Evolutionary conservation across 2,797 vertebrate species (phyloP), one percentile per base, ranked within the genome.

Genomic region (Manis javanica): DNA sequence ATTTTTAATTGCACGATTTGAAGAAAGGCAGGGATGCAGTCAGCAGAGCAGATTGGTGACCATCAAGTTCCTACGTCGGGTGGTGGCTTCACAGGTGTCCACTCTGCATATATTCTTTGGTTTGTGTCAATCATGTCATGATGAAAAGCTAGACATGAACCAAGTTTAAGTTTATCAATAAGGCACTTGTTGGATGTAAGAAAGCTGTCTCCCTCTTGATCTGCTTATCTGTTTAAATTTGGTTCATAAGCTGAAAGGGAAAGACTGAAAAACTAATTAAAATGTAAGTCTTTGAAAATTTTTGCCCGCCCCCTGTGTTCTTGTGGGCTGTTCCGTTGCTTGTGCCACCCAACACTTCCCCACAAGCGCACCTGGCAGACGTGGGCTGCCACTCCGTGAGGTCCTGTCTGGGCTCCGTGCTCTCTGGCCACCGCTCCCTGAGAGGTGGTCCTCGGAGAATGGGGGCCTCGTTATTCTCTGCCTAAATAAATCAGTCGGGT

Each of bases 251-350:
- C 3, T 94, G 51, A 31, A 77, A 96, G 90, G 6, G 64, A 57
- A 19, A 93, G 39, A 72, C 57, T 96, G 49, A 68, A 94, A 82
- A 83, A 39, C n/a, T 72, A 90, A 87, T 87, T 77, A 39, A 93
- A 75, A 53, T 11, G 71, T 68, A 39, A 15, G 31, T 57, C 42
- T 83, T 81, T 64, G 49, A 77, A 87, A 42, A 85, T 39, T 31
- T 91, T 88, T 86, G 26, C 51, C 14, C 15, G 29, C 63, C 42
- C 21, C 59, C 46, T 94, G 24, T 69, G 91, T 97, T 96, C 88
- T 79, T 94, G 9, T 77, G 71, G 81, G 37, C 34, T 69, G 0
- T 63, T 66, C n/a, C 87, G 55, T 87, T 84, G 1, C 53, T 92
- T 90, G 53, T 13, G 10, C 71, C 69, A 34, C 63, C 29, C 14